Base-by-base conservation (phyloP, 2,113 vertebrate species). In the Nothocercus nigrocapillus region DNA sequence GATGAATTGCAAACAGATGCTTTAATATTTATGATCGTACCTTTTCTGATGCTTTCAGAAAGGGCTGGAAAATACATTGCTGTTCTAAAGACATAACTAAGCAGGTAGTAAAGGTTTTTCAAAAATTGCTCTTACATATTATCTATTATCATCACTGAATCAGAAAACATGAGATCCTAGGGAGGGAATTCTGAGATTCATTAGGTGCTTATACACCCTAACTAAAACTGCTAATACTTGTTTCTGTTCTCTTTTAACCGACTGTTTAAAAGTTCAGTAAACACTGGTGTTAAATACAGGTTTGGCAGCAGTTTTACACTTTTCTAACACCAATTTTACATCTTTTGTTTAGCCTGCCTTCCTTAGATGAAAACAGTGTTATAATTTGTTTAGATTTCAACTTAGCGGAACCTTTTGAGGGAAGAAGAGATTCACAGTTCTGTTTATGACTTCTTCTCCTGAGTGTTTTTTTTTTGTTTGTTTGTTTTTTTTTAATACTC, bases 171-270 rank as follows among this genome's bases (percentile, higher is more conserved):
- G 32, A 51, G 9, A 25, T 69, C 28, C 28, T 16, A 11, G 70
- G 21, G n/a, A 81, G 22, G 32, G 14, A 80, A 47, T 73, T 72
- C 88, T 70, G 47, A 69, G 16, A 7, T 58, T 10, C 3, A 73
- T 76, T 85, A 67, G 4, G 25, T 77, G 49, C 30, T 82, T 82
- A 13, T 78, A 56, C 42, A 87, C 61, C 3, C 14, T 68, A 16
- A 68, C 34, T 83, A 42, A 34, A 74, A 58, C n/a, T 74, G 13
- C 32, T 27, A 56, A 0, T 47, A n/a, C 82, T 85, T 67, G 45
- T 86, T 92, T 83, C 72, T 86, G 7, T 70, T 94, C 10, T 36
- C 7, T 86, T 73, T 77, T 45, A 80, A 88, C 32, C 66, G 30
- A n/a, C 16, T 45, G 75, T 27, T 51, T 80, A 14, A 13, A 81